Base-by-base conservation (phyloP, 2,797 vertebrate genomes). In the Protonibea diacanthus region DNA sequence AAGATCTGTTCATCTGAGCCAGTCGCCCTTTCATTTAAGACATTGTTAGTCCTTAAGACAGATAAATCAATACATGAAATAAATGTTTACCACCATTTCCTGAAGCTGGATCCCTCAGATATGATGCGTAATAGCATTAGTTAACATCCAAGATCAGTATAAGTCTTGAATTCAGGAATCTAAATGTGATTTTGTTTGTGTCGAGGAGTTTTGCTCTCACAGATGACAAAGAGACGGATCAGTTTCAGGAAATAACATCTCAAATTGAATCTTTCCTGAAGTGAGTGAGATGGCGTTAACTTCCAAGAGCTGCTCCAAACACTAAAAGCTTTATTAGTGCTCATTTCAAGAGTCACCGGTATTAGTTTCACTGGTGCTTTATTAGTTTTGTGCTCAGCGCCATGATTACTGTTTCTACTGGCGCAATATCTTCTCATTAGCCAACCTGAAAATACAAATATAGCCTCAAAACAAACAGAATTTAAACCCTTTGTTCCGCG, bases 401-500 rank as follows among this genome's bases (percentile, higher is more conserved):
- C 9, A 8, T 64, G 59, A 52, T 71, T 25, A 23, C 51, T 5
- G 5, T 48, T 67, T 71, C 2, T 9, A 38, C 33, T 38, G 8
- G 33, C 1, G 8, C 40, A 40, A 38, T 14, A 60, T 66, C 51
- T 52, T 60, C 52, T 59, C 29, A 14, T 21, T 3, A 0, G 49
- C 14, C 48, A 17, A 38, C 65, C 38, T 47, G 25, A 79, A 49
- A 67, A 68, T 25, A 49, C 21, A 83, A 78, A 60, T 42, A 40
- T 23, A 76, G 38, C 51, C 48, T 68, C 29, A 44, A 69, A 81
- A 81, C 23, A 52, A 59, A 71, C 47, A 58, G 59, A 78, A 72
- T 74, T 61, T 18, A 76, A 68, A 55, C 33, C 6, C 20, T 40
- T 71, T 78, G 74, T 80, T 67, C 49, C 47, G 33, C 15, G 8